Conservation (phyloP, 2,888 invertebrate genomes). For the Euspilapteryx auroguttella region DNA sequence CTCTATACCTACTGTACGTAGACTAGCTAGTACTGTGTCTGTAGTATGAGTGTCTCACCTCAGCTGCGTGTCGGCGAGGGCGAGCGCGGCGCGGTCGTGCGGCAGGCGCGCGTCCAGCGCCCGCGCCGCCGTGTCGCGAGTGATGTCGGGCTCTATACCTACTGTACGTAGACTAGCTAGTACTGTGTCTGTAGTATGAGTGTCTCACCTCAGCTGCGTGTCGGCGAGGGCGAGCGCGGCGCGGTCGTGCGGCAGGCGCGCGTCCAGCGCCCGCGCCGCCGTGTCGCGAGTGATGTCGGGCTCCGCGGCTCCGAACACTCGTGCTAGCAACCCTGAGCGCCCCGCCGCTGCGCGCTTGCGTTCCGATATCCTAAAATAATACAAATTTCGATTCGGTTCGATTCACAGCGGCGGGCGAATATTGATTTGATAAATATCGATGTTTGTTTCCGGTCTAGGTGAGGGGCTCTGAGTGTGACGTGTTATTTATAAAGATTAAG, state of each 20-base stretch:
- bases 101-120: slow-evolving; percentile 68
- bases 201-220: slow-evolving; percentile 62
- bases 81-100: slow-evolving; percentile 61
- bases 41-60: slow-evolving; percentile 55
- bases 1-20: too few species aligned
- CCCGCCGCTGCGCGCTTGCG: slow-evolving; percentile 64
- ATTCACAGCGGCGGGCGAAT: too few species aligned
- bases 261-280: slow-evolving; percentile 67
- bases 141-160: slow-evolving; percentile 79
- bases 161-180: too few species aligned
- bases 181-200: too few species aligned
- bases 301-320: slow-evolving; percentile 73
- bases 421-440: too few species aligned
- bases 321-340: slow-evolving; percentile 71
- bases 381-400: too few species aligned
- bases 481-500: too few species aligned
- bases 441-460: too few species aligned
- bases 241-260: slow-evolving; percentile 65
- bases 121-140: slow-evolving; percentile 69
- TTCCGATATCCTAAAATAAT: slow-evolving; percentile 44
- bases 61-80: slow-evolving; percentile 59
- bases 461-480: too few species aligned
- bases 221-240: slow-evolving; percentile 60
- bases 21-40: too few species aligned
- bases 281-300: slow-evolving; percentile 76